These are phyloP conservation scores for Anolis apletophallus DNA, from an alignment of 2,797 vertebrate species.

Conservation along the genomic window DNA sequence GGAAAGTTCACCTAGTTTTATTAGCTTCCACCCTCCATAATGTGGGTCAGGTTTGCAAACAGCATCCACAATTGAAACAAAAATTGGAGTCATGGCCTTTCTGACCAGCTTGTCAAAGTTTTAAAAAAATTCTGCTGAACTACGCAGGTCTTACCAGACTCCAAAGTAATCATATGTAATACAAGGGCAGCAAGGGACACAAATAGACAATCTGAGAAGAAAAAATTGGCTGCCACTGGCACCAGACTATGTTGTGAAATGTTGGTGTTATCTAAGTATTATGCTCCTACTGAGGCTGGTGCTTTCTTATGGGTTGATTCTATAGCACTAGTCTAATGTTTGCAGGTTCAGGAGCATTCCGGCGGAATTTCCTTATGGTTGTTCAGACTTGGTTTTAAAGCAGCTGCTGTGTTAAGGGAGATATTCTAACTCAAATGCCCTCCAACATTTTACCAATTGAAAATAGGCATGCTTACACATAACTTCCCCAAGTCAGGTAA, in stretches of 20 bases:
- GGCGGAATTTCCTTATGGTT: background rate
- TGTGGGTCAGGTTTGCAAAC: slow-evolving; percentile 42
- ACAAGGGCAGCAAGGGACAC: slow-evolving; percentile 35
- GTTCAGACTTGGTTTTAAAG: background rate
- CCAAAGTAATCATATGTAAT: slow-evolving; percentile 36
- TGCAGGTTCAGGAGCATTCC: no score
- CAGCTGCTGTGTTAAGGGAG: background rate
- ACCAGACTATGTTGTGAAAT: slow-evolving; percentile 30
- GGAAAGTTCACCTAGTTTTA: slow-evolving; percentile 21
- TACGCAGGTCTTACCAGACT: slow-evolving; percentile 33
- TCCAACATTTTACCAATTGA: background rate
- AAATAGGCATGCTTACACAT: background rate
- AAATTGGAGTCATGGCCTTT: slow-evolving; percentile 58
- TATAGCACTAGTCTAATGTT: background rate
- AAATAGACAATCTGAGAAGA: slow-evolving; percentile 5
- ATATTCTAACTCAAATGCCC: no score
- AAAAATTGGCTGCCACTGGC: background rate
- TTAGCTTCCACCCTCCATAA: slow-evolving; percentile 46
- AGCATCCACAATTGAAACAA: slow-evolving; percentile 19
- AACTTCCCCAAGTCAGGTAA: background rate
- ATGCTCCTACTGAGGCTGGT: background rate
- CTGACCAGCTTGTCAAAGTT: slow-evolving; percentile 37
- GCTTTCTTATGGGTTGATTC: no score
- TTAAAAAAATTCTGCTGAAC: slow-evolving; percentile 60
- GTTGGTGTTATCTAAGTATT: background rate